Conservation (phyloP, 2,888 invertebrate genomes). For the Orchestes rusci region DNA sequence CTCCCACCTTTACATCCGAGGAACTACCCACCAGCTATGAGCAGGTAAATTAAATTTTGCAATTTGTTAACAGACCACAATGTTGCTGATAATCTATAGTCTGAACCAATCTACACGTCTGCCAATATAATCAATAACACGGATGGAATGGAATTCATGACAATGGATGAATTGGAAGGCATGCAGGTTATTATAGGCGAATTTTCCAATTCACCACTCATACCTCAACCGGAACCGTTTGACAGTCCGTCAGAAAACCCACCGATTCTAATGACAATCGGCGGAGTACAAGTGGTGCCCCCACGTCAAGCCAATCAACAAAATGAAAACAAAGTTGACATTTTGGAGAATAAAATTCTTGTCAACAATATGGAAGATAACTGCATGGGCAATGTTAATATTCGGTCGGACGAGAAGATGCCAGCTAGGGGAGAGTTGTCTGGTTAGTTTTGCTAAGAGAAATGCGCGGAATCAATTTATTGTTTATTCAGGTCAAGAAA, state of each 20-base stretch:
- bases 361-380: constrained; percentile 5
- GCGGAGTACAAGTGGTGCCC: constrained; percentile 30
- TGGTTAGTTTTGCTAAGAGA: constrained; percentile 40
- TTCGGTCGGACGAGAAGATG: constrained; percentile 80
- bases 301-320: constrained; percentile 23
- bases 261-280: constrained; percentile 39
- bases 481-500: constrained; percentile 63
- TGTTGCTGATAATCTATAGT: constrained; percentile 18
- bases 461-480: neutral
- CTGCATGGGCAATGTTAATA: constrained; percentile 52
- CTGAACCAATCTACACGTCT: constrained; percentile 34
- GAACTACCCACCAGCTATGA: constrained; percentile 22
- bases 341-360: constrained; percentile 11
- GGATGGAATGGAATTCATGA: constrained; percentile 43
- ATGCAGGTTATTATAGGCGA: constrained; percentile 40
- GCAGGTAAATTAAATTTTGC: constrained; percentile 9
- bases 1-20: constrained; percentile 13
- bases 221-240: constrained; percentile 35
- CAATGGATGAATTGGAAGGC: constrained; percentile 47
- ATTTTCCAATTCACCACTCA: constrained; percentile 36
- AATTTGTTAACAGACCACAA: too few species aligned
- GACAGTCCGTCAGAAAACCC: constrained; percentile 29
- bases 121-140: constrained; percentile 34
- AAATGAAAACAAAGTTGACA: constrained; percentile 19
- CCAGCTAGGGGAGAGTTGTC: constrained; percentile 81